Conservation (phyloP, 2,797 vertebrate species). For the Taenioides sp. region DNA sequence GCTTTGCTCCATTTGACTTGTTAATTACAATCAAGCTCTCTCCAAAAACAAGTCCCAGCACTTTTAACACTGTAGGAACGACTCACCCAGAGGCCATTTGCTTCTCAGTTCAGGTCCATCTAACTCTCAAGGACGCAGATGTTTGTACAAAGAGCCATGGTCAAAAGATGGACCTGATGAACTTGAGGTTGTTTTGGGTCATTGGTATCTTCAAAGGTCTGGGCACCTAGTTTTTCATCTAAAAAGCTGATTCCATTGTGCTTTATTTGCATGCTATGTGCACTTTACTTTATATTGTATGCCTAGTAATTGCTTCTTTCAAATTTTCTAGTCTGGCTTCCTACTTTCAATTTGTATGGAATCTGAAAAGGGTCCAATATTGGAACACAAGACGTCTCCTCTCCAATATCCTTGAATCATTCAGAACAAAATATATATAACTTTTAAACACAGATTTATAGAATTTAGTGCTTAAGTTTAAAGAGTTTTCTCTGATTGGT, state of each 20-base stretch:
- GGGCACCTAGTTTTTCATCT: background rate
- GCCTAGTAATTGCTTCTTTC: background rate
- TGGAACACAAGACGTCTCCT: too few relatives aligned
- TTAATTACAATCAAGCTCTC: conserved; percentile 76
- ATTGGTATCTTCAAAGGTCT: background rate
- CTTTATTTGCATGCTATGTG: background rate
- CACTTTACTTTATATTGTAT: background rate
- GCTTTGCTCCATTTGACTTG: conserved; percentile 76
- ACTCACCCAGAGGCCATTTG: conserved; percentile 49
- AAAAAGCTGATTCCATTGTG: background rate
- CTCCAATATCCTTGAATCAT: too few relatives aligned
- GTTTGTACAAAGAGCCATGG: conserved; percentile 5
- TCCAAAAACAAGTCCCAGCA: conserved; percentile 54
- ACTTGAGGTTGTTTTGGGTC: background rate
- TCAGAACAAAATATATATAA: too few relatives aligned
- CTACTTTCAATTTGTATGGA: background rate
- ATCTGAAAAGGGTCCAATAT: too few relatives aligned
- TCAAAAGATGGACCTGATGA: background rate
- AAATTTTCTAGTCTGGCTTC: background rate
- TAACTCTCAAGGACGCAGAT: conserved; percentile 45
- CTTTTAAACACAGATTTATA: too few relatives aligned
- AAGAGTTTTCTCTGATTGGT: background rate
- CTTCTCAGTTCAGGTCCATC: conserved; percentile 40
- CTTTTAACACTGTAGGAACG: conserved; percentile 50
- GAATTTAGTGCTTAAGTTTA: too few relatives aligned